phyloP scores from a whole-genome alignment of 1,140 invertebrate species.

The Lasaia peninsularis region DNA sequence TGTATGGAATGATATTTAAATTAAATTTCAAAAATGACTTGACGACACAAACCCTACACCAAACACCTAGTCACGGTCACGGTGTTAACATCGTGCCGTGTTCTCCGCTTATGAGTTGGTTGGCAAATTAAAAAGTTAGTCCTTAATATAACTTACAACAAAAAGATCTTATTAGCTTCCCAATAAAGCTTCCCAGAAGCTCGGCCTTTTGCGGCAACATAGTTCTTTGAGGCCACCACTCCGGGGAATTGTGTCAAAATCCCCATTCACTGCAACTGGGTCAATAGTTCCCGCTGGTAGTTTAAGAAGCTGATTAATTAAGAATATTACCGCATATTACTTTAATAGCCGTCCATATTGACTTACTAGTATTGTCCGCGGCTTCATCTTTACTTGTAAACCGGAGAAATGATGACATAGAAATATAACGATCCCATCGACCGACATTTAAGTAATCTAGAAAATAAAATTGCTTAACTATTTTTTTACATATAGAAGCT shows the following conservation, averaged over 20 bases:
- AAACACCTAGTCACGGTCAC: neutral
- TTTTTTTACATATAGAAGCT: too few relatives aligned
- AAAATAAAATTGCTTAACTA: too few relatives aligned
- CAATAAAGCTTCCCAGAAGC: neutral
- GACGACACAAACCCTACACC: too few relatives aligned
- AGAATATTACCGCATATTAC: neutral
- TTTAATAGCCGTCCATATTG: neutral
- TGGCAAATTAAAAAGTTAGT: neutral
- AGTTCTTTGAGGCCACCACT: conserved; percentile 7
- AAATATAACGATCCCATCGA: too few relatives aligned
- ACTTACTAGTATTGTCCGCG: too few relatives aligned
- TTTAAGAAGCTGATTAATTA: conserved; percentile 6
- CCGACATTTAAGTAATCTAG: too few relatives aligned
- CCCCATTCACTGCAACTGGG: conserved; percentile 9
- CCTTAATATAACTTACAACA: neutral
- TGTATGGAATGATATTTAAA: too few relatives aligned
- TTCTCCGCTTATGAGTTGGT: neutral
- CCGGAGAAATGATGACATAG: too few relatives aligned
- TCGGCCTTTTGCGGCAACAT: neutral
- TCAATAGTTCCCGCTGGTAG: neutral
- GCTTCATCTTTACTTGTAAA: too few relatives aligned
- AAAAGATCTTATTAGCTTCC: neutral
- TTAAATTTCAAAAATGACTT: too few relatives aligned
- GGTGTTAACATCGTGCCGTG: neutral
- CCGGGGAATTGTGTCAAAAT: conserved; percentile 7